Evolutionary conservation across 2,888 invertebrate genomes (phyloP).

Genomic region (Brachynemurus nebulosus): DNA sequence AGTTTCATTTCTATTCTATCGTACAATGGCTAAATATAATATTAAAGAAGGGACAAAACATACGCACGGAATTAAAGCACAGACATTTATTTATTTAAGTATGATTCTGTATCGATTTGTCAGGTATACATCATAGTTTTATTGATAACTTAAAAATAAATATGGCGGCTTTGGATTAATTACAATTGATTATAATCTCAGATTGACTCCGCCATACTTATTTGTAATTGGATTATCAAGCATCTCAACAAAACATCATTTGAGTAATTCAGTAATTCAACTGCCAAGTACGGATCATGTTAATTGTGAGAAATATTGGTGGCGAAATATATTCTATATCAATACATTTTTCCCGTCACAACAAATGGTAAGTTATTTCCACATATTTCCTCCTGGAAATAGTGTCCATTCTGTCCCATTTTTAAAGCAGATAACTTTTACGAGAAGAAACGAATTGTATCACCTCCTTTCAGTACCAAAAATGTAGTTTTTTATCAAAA

Average conservation of each 20-base stretch:
- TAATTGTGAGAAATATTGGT: constrained; percentile 45
- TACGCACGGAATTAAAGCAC: constrained; percentile 33
- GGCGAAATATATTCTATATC: constrained; percentile 48
- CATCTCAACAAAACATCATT: constrained; percentile 33
- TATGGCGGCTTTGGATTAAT: no score
- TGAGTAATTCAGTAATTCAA: constrained; percentile 33
- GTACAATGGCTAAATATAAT: constrained; percentile 36
- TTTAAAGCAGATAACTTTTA: no score
- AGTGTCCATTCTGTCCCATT: background rate
- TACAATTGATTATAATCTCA: no score
- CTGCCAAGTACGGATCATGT: constrained; percentile 40
- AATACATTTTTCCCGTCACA: constrained; percentile 42
- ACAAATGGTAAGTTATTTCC: constrained; percentile 39
- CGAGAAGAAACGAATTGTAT: no score
- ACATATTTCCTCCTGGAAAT: background rate
- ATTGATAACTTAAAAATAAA: no score
- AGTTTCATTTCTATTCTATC: constrained; percentile 46
- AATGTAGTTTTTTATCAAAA: no score
- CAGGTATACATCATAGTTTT: no score
- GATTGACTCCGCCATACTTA: constrained; percentile 46
- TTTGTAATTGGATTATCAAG: constrained; percentile 40
- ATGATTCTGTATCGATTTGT: constrained; percentile 40
- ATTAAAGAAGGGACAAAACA: constrained; percentile 35
- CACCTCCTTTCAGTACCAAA: no score
- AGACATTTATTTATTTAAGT: constrained; percentile 36